These are phyloP conservation scores for Venustoraphidia nigricollis DNA, from an alignment of 2,888 invertebrate species.

Conservation along the genomic window DNA sequence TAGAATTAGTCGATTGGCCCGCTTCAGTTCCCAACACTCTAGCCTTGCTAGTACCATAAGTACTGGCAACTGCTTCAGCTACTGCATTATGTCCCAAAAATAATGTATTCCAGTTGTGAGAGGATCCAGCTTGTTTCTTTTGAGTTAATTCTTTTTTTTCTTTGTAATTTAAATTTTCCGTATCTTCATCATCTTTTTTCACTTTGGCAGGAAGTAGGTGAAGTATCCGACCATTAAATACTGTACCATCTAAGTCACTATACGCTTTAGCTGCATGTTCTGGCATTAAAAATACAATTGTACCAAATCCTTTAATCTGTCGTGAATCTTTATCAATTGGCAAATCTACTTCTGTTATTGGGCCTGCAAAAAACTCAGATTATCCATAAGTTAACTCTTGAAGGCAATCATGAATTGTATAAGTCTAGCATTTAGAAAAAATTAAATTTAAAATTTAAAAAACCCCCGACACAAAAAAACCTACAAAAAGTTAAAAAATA, in stretches of 20 bases:
- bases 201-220: constrained; percentile 81
- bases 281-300: constrained; percentile 83
- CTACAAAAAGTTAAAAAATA: no score
- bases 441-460: no score
- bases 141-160: constrained; percentile 63
- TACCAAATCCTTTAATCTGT: constrained; percentile 83
- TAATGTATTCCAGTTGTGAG: constrained; percentile 92
- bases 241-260: constrained; percentile 74
- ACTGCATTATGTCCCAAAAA: constrained; percentile 89
- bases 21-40: constrained; percentile 37
- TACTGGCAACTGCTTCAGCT: constrained; percentile 76
- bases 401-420: no score
- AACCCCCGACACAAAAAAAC: no score
- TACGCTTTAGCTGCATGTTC: constrained; percentile 89
- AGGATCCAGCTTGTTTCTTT: constrained; percentile 58
- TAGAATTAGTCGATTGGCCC: constrained; percentile 20
- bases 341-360: constrained; percentile 71
- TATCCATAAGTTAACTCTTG: neutral
- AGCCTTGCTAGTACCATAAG: constrained; percentile 73
- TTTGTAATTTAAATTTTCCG: constrained; percentile 60
- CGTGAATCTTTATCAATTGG: constrained; percentile 74
- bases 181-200: constrained; percentile 31
- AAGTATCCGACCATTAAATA: constrained; percentile 81
- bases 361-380: constrained; percentile 39
- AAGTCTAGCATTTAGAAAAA: no score